phyloP scores from a whole-genome alignment of 2,888 invertebrate species.

The Podotricha telesiphe region DNA sequence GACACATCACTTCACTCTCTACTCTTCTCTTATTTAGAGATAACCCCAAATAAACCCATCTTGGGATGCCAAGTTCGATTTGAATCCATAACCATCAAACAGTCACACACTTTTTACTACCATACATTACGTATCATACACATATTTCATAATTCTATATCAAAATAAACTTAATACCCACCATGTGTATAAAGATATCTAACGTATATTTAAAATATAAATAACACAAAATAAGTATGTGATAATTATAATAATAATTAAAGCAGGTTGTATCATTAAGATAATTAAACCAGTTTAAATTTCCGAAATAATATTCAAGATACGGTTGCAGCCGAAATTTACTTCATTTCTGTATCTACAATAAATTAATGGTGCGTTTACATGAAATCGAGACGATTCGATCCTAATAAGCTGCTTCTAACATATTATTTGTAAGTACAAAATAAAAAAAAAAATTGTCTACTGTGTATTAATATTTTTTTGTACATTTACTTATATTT shows the following conservation, averaged over 20 bases:
- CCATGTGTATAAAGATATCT: neutral
- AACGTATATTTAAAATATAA: neutral
- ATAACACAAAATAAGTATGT: conserved; percentile 5
- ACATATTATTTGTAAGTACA: neutral
- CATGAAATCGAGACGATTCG: conserved; percentile 6
- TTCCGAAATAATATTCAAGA: conserved; percentile 40
- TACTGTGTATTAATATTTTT: too few species aligned
- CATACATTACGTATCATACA: too few species aligned
- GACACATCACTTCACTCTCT: too few species aligned
- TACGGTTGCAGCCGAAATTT: conserved; percentile 41
- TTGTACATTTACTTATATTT: too few species aligned
- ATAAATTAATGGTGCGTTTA: conserved; percentile 34
- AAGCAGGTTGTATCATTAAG: conserved; percentile 32
- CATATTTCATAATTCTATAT: neutral
- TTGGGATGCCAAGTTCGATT: too few species aligned
- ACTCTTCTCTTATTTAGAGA: too few species aligned
- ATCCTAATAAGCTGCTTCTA: neutral
- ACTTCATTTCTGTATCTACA: conserved; percentile 34
- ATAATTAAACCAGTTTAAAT: conserved; percentile 39
- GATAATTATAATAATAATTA: conserved; percentile 10
- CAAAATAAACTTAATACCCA: neutral
- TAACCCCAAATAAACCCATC: too few species aligned
- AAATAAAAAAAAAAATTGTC: too few species aligned
- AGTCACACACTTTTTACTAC: too few species aligned
- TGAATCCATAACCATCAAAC: too few species aligned